phyloP scores from a whole-genome alignment of 2,888 invertebrate species.

The Drosophila prostipennis region DNA sequence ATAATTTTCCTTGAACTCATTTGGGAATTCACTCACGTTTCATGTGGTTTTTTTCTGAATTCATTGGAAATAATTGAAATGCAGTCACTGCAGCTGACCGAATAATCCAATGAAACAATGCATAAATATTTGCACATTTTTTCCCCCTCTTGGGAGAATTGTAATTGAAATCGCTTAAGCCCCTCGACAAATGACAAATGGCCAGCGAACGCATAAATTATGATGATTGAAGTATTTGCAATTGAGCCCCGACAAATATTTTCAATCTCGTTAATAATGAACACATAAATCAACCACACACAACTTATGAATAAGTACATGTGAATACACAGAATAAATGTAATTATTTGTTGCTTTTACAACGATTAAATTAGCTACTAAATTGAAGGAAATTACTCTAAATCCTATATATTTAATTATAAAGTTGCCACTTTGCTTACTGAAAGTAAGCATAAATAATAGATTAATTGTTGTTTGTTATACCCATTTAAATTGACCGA shows the following conservation, averaged over 20 bases:
- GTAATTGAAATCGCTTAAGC: constrained; percentile 12
- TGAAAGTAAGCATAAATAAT: constrained; percentile 35
- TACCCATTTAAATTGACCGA: constrained; percentile 11
- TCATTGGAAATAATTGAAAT: constrained; percentile 2
- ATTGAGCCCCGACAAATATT: constrained; percentile 73
- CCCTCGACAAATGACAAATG: constrained; percentile 23
- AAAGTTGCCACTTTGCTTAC: constrained; percentile 59
- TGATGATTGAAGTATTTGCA: constrained; percentile 67
- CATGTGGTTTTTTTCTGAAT: constrained; percentile 1
- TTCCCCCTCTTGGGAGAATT: constrained; percentile 9
- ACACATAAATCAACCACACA: constrained; percentile 14
- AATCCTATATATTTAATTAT: constrained; percentile 34
- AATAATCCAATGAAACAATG: constrained; percentile 26
- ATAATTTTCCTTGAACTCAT: constrained; percentile 6
- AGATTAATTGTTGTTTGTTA: constrained; percentile 47
- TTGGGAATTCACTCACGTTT: constrained; percentile 7
- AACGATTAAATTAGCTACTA: constrained; percentile 24
- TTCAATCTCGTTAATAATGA: constrained; percentile 58
- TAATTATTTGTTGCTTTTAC: constrained; percentile 10
- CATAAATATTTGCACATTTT: constrained; percentile 10
- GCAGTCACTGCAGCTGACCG: constrained; percentile 19
- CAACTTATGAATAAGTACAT: constrained; percentile 5
- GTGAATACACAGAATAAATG: constrained; percentile 10
- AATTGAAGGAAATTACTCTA: constrained; percentile 17
- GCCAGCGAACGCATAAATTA: constrained; percentile 33